Evolutionary conservation across 2,888 invertebrate genomes (phyloP), one percentile per base, ranked within the genome.

Genomic region (Tetrapedia diversipes): DNA sequence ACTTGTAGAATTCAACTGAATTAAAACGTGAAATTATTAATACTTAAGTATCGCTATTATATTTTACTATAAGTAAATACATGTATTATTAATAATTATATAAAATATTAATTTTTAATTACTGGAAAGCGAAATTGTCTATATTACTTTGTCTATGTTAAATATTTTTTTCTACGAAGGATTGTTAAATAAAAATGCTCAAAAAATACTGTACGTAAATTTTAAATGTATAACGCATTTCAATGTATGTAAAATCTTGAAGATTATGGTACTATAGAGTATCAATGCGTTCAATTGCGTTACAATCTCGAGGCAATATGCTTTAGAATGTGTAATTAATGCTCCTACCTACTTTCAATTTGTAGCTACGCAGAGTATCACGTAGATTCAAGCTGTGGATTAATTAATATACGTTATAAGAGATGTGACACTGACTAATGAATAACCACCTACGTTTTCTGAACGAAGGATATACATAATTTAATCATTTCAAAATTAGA

Each of bases 281-380:
- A 83, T 77, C 70, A 73, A 81, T 41, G 56, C 39, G 63, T 74
- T 70, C 64, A 53, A 76, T 67, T 63, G 72, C 68, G 56, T 68
- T 80, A 77, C 56, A 65, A 81, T 85, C 81, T 79, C 66, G 54
- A 29, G 61, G 54, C 49, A 60, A 66, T 76, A 67, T 73, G 57
- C 67, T 66, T 65, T 56, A 71, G 81, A 79, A 86, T 87, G 84
- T 77, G 85, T 87, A 87, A 87, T 87, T 86, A 85, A 87, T 87
- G 81, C 73, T 73, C 75, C 81, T 79, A 73, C 86, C 82, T 86
- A 86, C 63, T 79, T 75, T 74, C 75, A 70, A 74, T 80, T 66
- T 43, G n/a, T 16, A 63, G 37, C 45, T 43, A 56, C 67, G 24
- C 29, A 47, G 34, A 41, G 41, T 57, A 32, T 70, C 71, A 24